Base-by-base conservation (phyloP, 2,888 invertebrate species). In the Mamestra brassicae region DNA sequence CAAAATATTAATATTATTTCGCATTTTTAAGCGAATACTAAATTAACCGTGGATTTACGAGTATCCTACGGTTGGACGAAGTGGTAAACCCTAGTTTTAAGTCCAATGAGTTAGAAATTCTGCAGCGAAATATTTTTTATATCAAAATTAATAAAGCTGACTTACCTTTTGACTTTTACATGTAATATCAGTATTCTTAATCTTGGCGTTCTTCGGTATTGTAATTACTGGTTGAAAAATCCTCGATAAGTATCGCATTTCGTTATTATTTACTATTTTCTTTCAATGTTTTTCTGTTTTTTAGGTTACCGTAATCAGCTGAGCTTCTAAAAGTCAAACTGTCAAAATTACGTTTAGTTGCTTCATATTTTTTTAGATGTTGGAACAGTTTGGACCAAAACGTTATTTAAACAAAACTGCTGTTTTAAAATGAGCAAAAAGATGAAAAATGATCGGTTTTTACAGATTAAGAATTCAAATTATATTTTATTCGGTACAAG, bases 161-260 rank as follows among this genome's bases (percentile, higher is more conserved):
- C 87, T 90, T 95, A 98, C 98, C 95, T 97, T 97, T 93, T 98
- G 98, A 93, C 98, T 98, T 92, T 97, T 98, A 10, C 98, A 98
- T 8, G 97, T 96, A 10, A 97, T 95, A 80, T 97, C 97, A 2
- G 97, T 97, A 81, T 96, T 95, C 90, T 97, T 97, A 3, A 97
- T 92, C 85, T 96, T 94, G 0, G 97, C 97, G 90, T 97, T 97
- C 91, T 97, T 97, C 2, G 98, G 97, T 85, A 97, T 96, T 4
- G 97, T 93, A 38, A 97, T 94, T 3, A 97, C 87, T 0, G 98
- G 98, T 92, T 98, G 98, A 93, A 98, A 98, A 84, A 98, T 90
- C 89, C 97, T 97, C 0, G 98, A 98, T 47, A 98, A 89, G 87
- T 95, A 97, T 81, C 97, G 94, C 95, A 97, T 97, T 84, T 79